Evolutionary conservation across 1,140 invertebrate genomes (phyloP).

Genomic region (Aleiodes sp.): DNA sequence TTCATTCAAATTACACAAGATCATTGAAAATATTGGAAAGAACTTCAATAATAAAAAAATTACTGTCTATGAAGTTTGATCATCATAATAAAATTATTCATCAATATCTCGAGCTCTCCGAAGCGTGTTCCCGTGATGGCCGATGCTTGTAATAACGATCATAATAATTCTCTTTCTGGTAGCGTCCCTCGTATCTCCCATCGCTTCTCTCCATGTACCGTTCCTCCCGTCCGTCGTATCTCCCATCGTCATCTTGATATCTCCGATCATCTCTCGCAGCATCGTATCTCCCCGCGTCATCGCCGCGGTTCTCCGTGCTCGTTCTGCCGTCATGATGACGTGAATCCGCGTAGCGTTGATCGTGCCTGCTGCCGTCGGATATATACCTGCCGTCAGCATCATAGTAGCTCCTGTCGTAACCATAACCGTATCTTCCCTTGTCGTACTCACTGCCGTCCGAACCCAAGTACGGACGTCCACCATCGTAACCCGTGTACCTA

Average conservation of each 20-base stretch:
- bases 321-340: conserved; percentile 45
- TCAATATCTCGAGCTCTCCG: conserved; percentile 62
- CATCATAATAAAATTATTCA: conserved; percentile 32
- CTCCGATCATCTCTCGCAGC: conserved; percentile 48
- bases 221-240: conserved; percentile 48
- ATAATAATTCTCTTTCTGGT: conserved; percentile 64
- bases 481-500: conserved; percentile 54
- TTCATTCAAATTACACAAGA: too few relatives aligned
- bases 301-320: conserved; percentile 27
- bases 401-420: conserved; percentile 54
- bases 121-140: conserved; percentile 58
- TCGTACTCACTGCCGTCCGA: conserved; percentile 51
- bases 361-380: conserved; percentile 46
- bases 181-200: conserved; percentile 55
- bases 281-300: conserved; percentile 30
- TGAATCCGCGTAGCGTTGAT: conserved; percentile 47
- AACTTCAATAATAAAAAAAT: too few relatives aligned
- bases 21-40: too few relatives aligned
- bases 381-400: conserved; percentile 41
- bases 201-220: conserved; percentile 47
- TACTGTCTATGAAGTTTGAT: too few relatives aligned
- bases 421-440: conserved; percentile 54
- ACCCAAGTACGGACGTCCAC: conserved; percentile 46
- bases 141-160: conserved; percentile 64
- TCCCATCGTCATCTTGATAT: conserved; percentile 45